phyloP scores from a whole-genome alignment of 1,140 invertebrate species.

The Coelopa frigida region DNA sequence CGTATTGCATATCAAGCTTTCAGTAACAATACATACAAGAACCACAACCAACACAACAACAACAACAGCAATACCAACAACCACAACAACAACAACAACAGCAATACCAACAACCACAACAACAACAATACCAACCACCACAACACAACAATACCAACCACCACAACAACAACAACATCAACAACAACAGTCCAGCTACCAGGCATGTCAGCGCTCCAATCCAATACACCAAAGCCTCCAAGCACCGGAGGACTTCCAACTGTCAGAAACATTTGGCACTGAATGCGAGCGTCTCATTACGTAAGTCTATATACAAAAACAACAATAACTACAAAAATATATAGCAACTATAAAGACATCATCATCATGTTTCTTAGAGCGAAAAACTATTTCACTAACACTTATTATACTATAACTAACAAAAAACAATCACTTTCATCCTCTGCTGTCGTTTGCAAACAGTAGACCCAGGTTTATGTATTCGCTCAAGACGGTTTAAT shows the following conservation, averaged over 20 bases:
- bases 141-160: constrained; percentile 21
- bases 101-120: constrained; percentile 23
- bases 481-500: no score
- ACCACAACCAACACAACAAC: constrained; percentile 21
- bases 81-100: constrained; percentile 26
- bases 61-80: no score
- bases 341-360: no score
- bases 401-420: no score
- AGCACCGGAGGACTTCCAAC: constrained; percentile 64
- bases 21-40: constrained; percentile 32
- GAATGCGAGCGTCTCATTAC: constrained; percentile 89
- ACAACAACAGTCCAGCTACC: constrained; percentile 27
- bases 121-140: constrained; percentile 25
- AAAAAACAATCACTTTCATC: no score
- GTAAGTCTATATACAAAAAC: constrained; percentile 59
- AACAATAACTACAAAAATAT: no score
- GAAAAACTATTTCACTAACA: no score
- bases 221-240: constrained; percentile 60
- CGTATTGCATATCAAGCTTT: constrained; percentile 7
- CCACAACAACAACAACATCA: constrained; percentile 26
- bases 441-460: no score
- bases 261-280: constrained; percentile 84
- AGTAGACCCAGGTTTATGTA: no score
- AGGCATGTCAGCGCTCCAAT: constrained; percentile 67
- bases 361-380: no score